These are phyloP conservation scores for Hippasteria phrygiana DNA, from an alignment of 53 echinoderm and acorn worm species.

Conservation along the genomic window DNA sequence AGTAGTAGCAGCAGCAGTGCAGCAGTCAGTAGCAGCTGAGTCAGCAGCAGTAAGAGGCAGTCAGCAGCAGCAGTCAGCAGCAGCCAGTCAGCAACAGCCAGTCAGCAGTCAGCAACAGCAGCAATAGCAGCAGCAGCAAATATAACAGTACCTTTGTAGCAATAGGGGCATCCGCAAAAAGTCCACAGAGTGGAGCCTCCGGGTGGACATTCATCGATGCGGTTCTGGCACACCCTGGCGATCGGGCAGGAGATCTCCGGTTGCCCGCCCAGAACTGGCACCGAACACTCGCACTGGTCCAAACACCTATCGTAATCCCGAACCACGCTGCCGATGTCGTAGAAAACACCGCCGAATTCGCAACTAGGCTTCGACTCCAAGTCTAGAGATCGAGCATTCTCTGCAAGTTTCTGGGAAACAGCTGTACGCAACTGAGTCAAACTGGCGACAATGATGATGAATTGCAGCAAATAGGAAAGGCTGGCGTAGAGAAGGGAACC, in stretches of 20 bases:
- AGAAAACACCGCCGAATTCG: slow-evolving; percentile 10
- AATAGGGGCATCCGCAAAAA: slow-evolving; percentile 1
- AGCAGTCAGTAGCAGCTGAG: no score
- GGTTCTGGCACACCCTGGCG: slow-evolving; percentile 22
- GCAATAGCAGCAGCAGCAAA: no score
- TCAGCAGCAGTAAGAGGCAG: no score
- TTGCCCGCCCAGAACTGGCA: neutral
- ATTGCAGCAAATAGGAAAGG: no score
- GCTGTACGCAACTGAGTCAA: no score
- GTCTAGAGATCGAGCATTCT: neutral
- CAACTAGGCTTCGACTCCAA: neutral
- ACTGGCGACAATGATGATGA: no score
- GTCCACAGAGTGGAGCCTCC: slow-evolving; percentile 3
- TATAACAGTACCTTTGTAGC: slow-evolving; percentile 7
- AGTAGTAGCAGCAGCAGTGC: no score
- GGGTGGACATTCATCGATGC: neutral
- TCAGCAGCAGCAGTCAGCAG: no score
- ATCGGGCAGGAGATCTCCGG: neutral
- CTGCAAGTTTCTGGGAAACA: neutral
- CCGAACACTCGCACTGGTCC: slow-evolving; percentile 14
- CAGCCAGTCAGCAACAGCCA: no score
- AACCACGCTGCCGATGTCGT: slow-evolving; percentile 9
- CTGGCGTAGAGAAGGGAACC: no score
- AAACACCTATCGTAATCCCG: neutral
- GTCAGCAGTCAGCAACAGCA: no score